Evolutionary conservation across 2,797 vertebrate genomes (phyloP).

Genomic region (Cyclopterus lumpus): DNA sequence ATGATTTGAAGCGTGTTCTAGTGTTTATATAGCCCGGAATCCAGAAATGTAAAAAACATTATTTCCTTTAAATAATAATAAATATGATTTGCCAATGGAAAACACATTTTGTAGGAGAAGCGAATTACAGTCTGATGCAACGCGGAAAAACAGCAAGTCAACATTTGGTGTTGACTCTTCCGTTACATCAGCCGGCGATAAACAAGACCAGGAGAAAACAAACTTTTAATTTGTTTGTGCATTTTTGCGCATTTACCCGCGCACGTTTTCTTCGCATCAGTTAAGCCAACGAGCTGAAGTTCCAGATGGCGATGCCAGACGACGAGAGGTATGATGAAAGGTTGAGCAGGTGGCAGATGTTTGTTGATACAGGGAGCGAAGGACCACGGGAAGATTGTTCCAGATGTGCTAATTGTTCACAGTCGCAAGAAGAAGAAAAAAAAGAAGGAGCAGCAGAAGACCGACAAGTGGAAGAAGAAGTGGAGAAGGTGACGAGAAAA

Average conservation of each 20-base stretch:
- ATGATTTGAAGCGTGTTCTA: conserved; percentile 21
- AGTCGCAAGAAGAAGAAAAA: conserved; percentile 31
- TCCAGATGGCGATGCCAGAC: conserved; percentile 44
- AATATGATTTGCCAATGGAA: conserved; percentile 20
- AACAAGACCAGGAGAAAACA: conserved; percentile 9
- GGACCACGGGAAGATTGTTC: conserved; percentile 35
- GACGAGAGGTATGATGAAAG: conserved; percentile 40
- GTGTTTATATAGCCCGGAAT: conserved; percentile 22
- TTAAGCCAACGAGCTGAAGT: neutral
- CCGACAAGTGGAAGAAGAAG: neutral
- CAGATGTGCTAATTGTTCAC: conserved; percentile 76
- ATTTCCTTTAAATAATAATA: conserved; percentile 19
- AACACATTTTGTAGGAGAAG: conserved; percentile 17
- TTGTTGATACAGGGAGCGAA: conserved; percentile 46
- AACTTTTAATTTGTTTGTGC: neutral
- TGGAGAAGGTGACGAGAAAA: conserved; percentile 10
- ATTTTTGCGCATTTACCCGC: conserved; percentile 9
- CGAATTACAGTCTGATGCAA: conserved; percentile 35
- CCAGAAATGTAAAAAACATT: neutral
- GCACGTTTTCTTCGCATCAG: conserved; percentile 10
- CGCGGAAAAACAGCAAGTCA: conserved; percentile 3
- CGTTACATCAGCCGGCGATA: neutral
- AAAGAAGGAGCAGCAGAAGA: neutral
- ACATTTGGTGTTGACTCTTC: conserved; percentile 6
- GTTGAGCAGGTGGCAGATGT: conserved; percentile 52